Evolutionary conservation across 2,888 invertebrate species (phyloP), one percentile per base, ranked within the genome.

Genomic region (Ctenicera cuprea): DNA sequence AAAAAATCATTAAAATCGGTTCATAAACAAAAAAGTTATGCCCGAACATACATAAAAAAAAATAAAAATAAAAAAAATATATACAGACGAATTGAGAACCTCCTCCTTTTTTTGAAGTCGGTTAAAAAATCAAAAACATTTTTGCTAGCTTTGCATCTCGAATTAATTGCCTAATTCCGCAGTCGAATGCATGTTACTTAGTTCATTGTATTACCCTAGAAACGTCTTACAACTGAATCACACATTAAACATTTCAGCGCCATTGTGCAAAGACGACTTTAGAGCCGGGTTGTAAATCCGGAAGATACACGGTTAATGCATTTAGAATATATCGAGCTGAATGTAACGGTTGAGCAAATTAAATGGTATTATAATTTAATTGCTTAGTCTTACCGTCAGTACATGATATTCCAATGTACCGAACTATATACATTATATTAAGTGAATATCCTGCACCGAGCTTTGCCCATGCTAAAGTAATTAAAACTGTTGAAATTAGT

Each of bases 351-450:
- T 67, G 52, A 67, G n/a, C 62, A 62, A 72, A 72, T 72, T 72
- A 72, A 72, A 62, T 33, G 67, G 61, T 37, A 67, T 72, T 72
- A 72, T 67, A 54, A 72, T 72, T 72, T 72, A 66, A 72, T 72
- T 72, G 72, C 45, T 26, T 26, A 20, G 30, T 41, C 14, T 54
- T 30, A 52, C 41, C 62, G 14, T 18, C 16, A 18, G 30, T 57
- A 41, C 59, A 20, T 22, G 8, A 1, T 14, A 54, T 14, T 30
- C 43, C 3, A 16, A 38, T 38, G 22, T 50, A 54, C 54, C 37
- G 18, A 61, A 41, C 50, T 63, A 43, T 52, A 70, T 14, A 70
- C n/a, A 5, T 59, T 48, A 45, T 45, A 65, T 71, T 66, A 71
- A 18, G 61, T 22, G 48, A 66, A 66, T 52, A 65, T 61, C 37